phyloP scores from a whole-genome alignment of 2,888 invertebrate genomes.

The Dryococelus australis region DNA sequence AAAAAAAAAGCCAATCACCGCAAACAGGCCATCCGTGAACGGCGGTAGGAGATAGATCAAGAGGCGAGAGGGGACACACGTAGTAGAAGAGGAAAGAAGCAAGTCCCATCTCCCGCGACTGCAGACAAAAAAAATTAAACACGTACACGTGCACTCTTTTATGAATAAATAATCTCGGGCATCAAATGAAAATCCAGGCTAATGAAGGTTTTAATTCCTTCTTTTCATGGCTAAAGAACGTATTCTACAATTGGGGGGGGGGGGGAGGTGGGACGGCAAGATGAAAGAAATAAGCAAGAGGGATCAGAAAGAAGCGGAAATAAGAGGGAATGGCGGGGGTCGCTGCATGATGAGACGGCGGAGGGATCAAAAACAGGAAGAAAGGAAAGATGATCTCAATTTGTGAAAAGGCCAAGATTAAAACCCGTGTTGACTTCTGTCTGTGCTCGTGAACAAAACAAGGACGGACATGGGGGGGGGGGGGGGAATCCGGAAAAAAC shows the following conservation, averaged over 20 bases:
- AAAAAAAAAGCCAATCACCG: slow-evolving; percentile 27
- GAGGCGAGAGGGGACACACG: neutral
- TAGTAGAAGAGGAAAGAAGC: neutral
- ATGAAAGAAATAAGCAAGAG: slow-evolving; percentile 22
- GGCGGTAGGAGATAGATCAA: neutral
- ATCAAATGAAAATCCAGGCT: slow-evolving; percentile 19
- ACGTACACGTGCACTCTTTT: neutral
- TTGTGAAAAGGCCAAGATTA: neutral
- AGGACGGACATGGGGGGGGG: neutral
- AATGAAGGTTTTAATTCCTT: slow-evolving; percentile 26
- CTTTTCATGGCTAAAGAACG: neutral
- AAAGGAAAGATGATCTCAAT: slow-evolving; percentile 11
- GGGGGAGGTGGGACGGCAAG: neutral
- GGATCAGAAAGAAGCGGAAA: slow-evolving; percentile 7
- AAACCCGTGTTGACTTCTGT: neutral
- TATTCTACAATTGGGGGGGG: neutral
- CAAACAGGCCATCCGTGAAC: slow-evolving; percentile 26
- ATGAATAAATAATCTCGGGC: slow-evolving; percentile 26
- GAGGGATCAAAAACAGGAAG: slow-evolving; percentile 1
- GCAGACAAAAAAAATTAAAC: slow-evolving; percentile 1
- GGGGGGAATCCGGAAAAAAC: neutral
- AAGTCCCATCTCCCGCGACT: neutral
- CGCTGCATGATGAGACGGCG: neutral
- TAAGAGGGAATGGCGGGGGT: neutral
- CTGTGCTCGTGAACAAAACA: neutral